Evolutionary conservation across 2,113 vertebrate species (phyloP), one percentile per base, ranked within the genome.

Genomic region (Heloderma charlesbogerti): DNA sequence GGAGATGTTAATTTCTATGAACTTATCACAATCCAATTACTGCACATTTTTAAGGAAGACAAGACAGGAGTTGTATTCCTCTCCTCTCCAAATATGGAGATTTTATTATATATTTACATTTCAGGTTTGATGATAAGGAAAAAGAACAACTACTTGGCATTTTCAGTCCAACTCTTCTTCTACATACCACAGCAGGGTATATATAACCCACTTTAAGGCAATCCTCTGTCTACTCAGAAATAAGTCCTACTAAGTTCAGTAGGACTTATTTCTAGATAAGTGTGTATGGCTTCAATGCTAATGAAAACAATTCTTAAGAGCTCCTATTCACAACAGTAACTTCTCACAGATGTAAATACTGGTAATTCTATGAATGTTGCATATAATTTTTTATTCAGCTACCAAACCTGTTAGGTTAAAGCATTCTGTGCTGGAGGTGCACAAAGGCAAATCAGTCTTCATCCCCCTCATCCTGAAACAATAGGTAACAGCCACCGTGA

Each of bases 61-160:
- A 54, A 57, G 40, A 1, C 29, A 54, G 2, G 27, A n/a, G 16
- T 25, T 1, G 2, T 29, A 6, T 16, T 34, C 3, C 13, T 0
- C 40, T 67, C 1, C 9, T 57, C 37, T 69, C 43, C 31, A 8
- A 67, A 72, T 3, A 51, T 15, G 51, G 6, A 48, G 12, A 6
- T 29, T 31, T 31, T 54, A 54, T 48, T 27, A 82, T 71, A 74
- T 34, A 57, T 79, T 79, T 48, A 48, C 5, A 51, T 48, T 89
- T 71, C 31, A 27, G 66, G 3, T 1, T 67, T 48, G 40, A 84
- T 60, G 34, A 22, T 2, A 51, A 20, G n/a, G 63, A 48, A 45
- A 25, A 57, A 63, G 29, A 1, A 22, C 2, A 37, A n/a, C 1
- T 63, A 27, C 34, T 25, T 48, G 18, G 48, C 27, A 7, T 16